Conservation (phyloP, 2,113 vertebrate genomes). For the Balaeniceps rex region DNA sequence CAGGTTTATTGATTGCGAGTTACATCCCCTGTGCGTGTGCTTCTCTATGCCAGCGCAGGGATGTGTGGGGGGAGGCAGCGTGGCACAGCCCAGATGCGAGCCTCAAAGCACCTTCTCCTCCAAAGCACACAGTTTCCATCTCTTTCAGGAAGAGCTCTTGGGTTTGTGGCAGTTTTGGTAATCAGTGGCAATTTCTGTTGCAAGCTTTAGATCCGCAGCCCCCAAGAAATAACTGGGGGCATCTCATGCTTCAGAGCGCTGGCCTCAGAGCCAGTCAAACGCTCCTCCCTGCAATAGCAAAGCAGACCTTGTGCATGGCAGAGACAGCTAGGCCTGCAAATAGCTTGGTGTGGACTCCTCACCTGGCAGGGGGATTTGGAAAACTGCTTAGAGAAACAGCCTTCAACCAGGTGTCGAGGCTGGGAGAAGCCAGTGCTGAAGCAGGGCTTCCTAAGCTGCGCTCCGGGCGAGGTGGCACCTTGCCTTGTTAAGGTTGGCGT, state of each 20-base stretch:
- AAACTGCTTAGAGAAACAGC: background rate
- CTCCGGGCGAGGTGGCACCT: background rate
- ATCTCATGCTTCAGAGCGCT: rapidly evolving
- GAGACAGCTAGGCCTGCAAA: background rate
- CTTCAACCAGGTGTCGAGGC: background rate
- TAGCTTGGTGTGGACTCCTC: background rate
- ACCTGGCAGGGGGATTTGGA: background rate
- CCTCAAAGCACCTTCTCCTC: background rate
- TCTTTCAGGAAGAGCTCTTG: background rate
- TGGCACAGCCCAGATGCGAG: rapidly evolving
- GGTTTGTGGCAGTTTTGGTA: background rate
- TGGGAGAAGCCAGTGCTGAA: background rate
- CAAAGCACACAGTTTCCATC: background rate
- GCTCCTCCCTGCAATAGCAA: background rate
- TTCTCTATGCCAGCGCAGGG: background rate
- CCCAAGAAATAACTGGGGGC: background rate
- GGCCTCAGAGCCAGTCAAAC: background rate
- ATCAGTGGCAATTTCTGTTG: background rate
- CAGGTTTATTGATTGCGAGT: background rate
- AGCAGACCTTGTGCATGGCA: background rate
- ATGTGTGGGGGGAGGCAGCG: rapidly evolving
- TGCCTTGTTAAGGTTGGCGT: background rate
- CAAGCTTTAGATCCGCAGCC: background rate
- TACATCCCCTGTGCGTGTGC: background rate
- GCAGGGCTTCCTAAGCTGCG: background rate